These are phyloP conservation scores for Papilio polytes DNA, from an alignment of 1,140 invertebrate species.

Conservation along the genomic window DNA sequence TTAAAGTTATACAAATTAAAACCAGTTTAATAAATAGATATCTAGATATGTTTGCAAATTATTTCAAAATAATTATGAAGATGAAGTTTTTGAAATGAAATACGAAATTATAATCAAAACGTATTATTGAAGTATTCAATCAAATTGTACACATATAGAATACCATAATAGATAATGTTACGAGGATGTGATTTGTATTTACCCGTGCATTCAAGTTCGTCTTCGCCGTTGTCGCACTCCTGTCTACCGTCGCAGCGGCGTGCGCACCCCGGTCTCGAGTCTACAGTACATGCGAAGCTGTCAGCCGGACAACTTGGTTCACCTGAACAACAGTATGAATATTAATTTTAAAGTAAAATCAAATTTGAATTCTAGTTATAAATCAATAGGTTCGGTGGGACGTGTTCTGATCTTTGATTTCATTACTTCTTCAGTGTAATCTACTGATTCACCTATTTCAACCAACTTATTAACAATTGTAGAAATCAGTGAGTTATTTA, in stretches of 20 bases:
- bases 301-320: constrained; percentile 51
- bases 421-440: background rate
- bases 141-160: constrained; percentile 1
- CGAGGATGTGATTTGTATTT: constrained; percentile 41
- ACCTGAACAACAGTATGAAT: constrained; percentile 41
- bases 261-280: constrained; percentile 78
- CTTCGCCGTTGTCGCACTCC: constrained; percentile 90
- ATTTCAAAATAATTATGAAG: background rate
- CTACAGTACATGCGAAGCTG: constrained; percentile 62
- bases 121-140: background rate
- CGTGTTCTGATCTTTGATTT: background rate
- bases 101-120: background rate
- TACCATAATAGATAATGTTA: background rate
- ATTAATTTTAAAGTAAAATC: background rate
- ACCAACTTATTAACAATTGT: background rate
- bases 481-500: too few relatives aligned
- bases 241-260: constrained; percentile 87
- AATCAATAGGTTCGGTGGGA: background rate
- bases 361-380: background rate
- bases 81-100: background rate
- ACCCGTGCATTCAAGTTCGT: constrained; percentile 86
- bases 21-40: background rate
- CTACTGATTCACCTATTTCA: background rate
- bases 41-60: background rate
- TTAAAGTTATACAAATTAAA: background rate